Evolutionary conservation across 2,113 vertebrate species (phyloP).

Genomic region (Bujurquina vittata): DNA sequence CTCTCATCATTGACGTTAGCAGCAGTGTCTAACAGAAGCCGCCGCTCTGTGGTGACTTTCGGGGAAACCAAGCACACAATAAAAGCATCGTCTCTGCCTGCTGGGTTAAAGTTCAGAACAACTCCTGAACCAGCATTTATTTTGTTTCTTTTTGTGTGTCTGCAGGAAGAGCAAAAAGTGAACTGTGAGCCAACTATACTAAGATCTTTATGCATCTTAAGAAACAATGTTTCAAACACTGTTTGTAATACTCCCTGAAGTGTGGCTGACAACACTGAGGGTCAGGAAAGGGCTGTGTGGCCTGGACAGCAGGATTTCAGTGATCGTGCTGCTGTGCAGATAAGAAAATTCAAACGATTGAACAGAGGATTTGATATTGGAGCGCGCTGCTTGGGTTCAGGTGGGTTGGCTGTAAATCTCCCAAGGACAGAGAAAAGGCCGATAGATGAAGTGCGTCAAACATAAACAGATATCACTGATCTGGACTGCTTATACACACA

Average conservation of each 20-base stretch:
- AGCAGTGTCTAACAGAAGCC: neutral
- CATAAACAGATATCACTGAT: neutral
- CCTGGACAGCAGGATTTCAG: neutral
- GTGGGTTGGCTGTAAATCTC: neutral
- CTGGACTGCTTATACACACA: neutral
- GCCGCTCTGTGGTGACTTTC: neutral
- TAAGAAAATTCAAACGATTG: neutral
- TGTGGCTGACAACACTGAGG: neutral
- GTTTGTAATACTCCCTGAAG: neutral
- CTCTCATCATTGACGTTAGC: neutral
- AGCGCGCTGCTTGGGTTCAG: neutral
- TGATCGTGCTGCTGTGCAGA: neutral
- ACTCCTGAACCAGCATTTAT: neutral
- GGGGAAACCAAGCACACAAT: neutral
- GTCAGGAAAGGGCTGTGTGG: neutral
- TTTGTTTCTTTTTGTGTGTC: neutral
- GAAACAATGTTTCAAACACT: no score
- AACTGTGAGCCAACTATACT: neutral
- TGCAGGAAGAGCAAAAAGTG: neutral
- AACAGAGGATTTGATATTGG: neutral
- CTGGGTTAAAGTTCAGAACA: neutral
- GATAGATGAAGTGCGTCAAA: slow-evolving; percentile 7
- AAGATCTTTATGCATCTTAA: neutral
- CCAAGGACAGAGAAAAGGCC: slow-evolving; percentile 16
- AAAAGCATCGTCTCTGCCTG: neutral